phyloP scores from a whole-genome alignment of 2,888 invertebrate species.

The Drosophila mimica region DNA sequence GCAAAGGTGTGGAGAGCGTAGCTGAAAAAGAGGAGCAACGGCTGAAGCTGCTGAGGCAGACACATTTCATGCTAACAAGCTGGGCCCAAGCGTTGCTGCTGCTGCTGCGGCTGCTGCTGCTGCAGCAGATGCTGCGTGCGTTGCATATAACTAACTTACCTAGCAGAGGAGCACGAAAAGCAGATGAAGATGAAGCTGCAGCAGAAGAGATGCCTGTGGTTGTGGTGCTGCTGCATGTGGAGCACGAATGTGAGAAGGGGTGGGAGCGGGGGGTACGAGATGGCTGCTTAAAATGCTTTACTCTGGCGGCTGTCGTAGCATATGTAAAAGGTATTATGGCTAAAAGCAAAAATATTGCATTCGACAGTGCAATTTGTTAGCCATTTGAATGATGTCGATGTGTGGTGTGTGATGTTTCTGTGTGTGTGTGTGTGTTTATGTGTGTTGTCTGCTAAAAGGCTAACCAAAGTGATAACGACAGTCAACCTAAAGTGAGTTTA shows the following conservation, averaged over 20 bases:
- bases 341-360: constrained; percentile 81
- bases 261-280: neutral
- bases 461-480: constrained; percentile 47
- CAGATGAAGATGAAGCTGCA: neutral
- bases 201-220: neutral
- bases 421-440: constrained; percentile 1
- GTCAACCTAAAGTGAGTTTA: constrained; percentile 52
- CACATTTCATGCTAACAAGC: constrained; percentile 81
- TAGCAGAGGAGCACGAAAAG: constrained; percentile 9
- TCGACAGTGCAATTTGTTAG: constrained; percentile 82
- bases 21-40: neutral
- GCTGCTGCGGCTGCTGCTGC: neutral
- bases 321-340: constrained; percentile 81
- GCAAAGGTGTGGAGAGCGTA: neutral
- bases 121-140: constrained; percentile 8
- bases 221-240: constrained; percentile 10
- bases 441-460: constrained; percentile 25
- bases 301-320: constrained; percentile 65
- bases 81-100: constrained; percentile 28
- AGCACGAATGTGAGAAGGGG: too few species aligned
- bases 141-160: constrained; percentile 73
- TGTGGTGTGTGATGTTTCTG: constrained; percentile 6
- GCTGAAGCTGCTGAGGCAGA: constrained; percentile 41
- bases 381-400: constrained; percentile 74
- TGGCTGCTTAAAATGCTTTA: constrained; percentile 48